phyloP scores from a whole-genome alignment of 2,797 vertebrate species.

The Ciconia nigra region DNA sequence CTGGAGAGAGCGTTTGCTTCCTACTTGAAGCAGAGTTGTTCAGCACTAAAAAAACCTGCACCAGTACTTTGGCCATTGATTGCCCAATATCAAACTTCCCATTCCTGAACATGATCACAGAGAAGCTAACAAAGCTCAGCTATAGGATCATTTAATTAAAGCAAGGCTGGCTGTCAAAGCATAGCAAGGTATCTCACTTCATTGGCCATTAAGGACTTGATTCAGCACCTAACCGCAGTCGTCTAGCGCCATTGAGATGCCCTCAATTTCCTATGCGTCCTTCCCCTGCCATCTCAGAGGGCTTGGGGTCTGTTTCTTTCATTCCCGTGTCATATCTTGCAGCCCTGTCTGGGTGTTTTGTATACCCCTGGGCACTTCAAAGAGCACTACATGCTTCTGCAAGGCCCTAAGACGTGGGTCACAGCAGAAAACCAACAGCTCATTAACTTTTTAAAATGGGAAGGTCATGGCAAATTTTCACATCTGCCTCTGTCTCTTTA shows the following conservation, averaged over 20 bases:
- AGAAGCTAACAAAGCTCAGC: background rate
- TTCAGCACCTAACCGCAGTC: background rate
- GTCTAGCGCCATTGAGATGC: too few species aligned
- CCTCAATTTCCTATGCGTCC: background rate
- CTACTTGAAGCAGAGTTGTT: background rate
- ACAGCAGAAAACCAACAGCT: background rate
- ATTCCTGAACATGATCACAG: background rate
- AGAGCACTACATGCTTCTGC: accelerated
- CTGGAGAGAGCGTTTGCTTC: background rate
- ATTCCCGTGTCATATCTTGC: background rate
- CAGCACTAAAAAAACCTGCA: background rate
- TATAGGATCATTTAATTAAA: background rate
- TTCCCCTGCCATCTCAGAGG: background rate
- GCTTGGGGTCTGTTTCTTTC: background rate
- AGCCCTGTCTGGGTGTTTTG: background rate
- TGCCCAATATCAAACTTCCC: background rate
- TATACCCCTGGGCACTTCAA: too few species aligned
- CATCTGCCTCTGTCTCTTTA: background rate
- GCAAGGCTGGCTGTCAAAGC: background rate
- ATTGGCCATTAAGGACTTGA: accelerated
- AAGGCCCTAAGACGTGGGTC: background rate
- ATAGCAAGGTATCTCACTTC: background rate
- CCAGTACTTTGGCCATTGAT: accelerated
- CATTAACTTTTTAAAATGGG: background rate
- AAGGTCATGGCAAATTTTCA: background rate